phyloP scores from a whole-genome alignment of 2,113 vertebrate species.

The Condylura cristata region DNA sequence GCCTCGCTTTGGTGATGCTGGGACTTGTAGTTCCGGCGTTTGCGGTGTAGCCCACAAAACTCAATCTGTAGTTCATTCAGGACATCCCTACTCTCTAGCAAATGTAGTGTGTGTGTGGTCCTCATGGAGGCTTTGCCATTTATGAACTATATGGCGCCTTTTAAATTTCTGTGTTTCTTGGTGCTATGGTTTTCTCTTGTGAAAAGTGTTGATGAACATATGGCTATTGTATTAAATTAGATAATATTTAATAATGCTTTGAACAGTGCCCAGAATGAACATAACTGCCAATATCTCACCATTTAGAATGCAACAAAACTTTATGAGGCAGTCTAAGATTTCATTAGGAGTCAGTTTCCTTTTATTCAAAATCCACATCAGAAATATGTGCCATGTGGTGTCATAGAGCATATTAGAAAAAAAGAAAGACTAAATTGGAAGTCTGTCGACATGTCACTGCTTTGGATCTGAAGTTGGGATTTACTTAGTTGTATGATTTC shows the following conservation, averaged over 20 bases:
- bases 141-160: not conserved
- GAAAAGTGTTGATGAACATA: not conserved
- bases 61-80: too few relatives aligned
- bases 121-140: not conserved
- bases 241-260: constrained; percentile 40
- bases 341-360: not conserved
- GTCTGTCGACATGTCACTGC: not conserved
- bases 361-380: not conserved
- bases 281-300: not conserved
- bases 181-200: not conserved
- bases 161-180: not conserved
- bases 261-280: not conserved
- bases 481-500: not conserved
- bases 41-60: too few relatives aligned
- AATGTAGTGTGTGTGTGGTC: too few relatives aligned
- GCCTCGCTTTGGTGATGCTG: too few relatives aligned
- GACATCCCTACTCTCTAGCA: too few relatives aligned
- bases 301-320: not conserved
- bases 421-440: not conserved
- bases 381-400: not conserved
- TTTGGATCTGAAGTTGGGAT: not conserved
- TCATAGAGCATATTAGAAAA: not conserved
- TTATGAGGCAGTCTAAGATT: not conserved
- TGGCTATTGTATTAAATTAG: constrained; percentile 4
- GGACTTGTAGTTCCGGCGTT: too few relatives aligned